phyloP scores from a whole-genome alignment of 2,113 vertebrate genomes.

The Scopus umbretta region DNA sequence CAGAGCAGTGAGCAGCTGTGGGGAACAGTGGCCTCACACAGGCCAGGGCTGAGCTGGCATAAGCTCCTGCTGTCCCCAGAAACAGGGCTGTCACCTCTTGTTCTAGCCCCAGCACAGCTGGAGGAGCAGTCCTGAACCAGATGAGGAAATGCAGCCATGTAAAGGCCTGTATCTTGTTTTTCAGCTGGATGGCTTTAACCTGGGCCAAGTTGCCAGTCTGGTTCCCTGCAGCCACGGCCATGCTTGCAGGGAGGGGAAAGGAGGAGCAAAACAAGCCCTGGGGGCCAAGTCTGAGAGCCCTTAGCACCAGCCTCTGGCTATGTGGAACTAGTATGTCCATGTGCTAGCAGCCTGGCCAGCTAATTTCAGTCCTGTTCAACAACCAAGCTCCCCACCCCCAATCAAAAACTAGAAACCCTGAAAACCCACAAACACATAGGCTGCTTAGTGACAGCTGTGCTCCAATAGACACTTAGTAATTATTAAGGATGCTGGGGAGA shows the following conservation, averaged over 20 bases:
- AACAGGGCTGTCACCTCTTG: background rate
- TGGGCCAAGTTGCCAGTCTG: background rate
- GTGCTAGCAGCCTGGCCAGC: background rate
- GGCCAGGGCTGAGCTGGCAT: background rate
- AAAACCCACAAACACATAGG: background rate
- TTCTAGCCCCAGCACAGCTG: background rate
- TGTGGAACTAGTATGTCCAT: rapidly evolving
- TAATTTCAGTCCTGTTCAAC: background rate
- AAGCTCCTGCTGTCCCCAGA: background rate
- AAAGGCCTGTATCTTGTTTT: background rate
- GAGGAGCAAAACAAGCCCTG: background rate
- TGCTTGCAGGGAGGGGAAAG: background rate
- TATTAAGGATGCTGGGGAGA: background rate
- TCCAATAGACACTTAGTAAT: background rate
- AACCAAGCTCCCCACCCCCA: background rate
- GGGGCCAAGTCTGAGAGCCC: background rate
- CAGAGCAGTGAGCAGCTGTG: background rate
- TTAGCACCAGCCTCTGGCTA: background rate
- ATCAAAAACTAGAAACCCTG: background rate
- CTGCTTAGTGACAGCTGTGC: background rate
- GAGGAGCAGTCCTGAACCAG: background rate
- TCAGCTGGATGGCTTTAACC: background rate
- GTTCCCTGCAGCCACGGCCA: background rate
- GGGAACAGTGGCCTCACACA: background rate
- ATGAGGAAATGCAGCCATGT: rapidly evolving